Conservation (phyloP, 2,113 vertebrate species). For the Danio rerio region GRCz12tu NC_133184.1:4935001-4935500, state of each 20-base stretch:
- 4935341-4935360: slow-evolving; percentile 88
- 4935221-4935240: slow-evolving; percentile 68
- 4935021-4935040: too few species aligned
- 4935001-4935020: too few species aligned
- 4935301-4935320: slow-evolving; percentile 90
- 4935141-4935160: not conserved
- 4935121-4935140: not conserved
- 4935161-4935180: slow-evolving; percentile 16
- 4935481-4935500: slow-evolving; percentile 81
- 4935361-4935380: slow-evolving; percentile 89
- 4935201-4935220: slow-evolving; percentile 44
- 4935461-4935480: slow-evolving; percentile 89
- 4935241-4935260: slow-evolving; percentile 72
- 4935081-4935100: too few species aligned
- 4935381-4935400: slow-evolving; percentile 84
- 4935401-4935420: slow-evolving; percentile 88
- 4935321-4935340: slow-evolving; percentile 91
- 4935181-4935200: slow-evolving; percentile 43
- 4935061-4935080: too few species aligned
- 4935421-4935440: slow-evolving; percentile 71
- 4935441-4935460: slow-evolving; percentile 97
- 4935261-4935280: slow-evolving; percentile 93
- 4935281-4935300: slow-evolving; percentile 92
- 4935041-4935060: too few species aligned
- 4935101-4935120: too few species aligned